These are phyloP conservation scores for Lydus trimaculatus DNA, from an alignment of 2,888 invertebrate species.

Conservation along the genomic window DNA sequence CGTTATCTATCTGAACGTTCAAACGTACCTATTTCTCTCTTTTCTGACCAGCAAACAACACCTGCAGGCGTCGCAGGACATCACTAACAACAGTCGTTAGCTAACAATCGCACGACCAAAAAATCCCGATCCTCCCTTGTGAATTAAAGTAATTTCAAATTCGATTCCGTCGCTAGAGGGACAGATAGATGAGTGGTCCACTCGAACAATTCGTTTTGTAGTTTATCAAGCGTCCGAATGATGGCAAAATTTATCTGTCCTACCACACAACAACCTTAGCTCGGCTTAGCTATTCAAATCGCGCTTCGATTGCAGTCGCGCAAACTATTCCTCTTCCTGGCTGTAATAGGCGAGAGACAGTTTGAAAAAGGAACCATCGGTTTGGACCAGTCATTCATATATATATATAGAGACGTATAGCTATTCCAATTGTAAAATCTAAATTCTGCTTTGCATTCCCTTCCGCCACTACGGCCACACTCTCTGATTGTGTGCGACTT, in stretches of 20 bases:
- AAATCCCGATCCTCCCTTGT: slow-evolving; percentile 61
- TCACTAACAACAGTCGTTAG: slow-evolving; percentile 59
- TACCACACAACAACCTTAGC: slow-evolving; percentile 60
- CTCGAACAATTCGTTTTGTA: slow-evolving; percentile 56
- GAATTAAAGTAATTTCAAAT: slow-evolving; percentile 64
- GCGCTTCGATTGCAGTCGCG: slow-evolving; percentile 61
- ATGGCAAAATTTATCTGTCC: slow-evolving; percentile 56
- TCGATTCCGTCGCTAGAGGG: slow-evolving; percentile 62
- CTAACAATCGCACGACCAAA: slow-evolving; percentile 56
- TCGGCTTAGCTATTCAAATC: slow-evolving; percentile 63
- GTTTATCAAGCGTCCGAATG: slow-evolving; percentile 52
- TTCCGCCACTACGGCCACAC: slow-evolving; percentile 48
- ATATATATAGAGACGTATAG: slow-evolving; percentile 57
- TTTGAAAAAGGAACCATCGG: slow-evolving; percentile 39
- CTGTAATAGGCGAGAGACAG: slow-evolving; percentile 38
- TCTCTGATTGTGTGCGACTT: slow-evolving; percentile 37
- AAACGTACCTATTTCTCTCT: neutral
- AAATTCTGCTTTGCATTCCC: slow-evolving; percentile 61
- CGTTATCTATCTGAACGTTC: neutral
- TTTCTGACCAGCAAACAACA: slow-evolving; percentile 20
- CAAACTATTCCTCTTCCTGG: slow-evolving; percentile 54
- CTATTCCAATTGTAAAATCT: slow-evolving; percentile 61
- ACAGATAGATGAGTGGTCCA: slow-evolving; percentile 62
- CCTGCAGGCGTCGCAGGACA: slow-evolving; percentile 38
- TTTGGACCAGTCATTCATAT: slow-evolving; percentile 56